Base-by-base conservation (phyloP, 2,888 invertebrate genomes). In the Onthophagus sagittarius region DNA sequence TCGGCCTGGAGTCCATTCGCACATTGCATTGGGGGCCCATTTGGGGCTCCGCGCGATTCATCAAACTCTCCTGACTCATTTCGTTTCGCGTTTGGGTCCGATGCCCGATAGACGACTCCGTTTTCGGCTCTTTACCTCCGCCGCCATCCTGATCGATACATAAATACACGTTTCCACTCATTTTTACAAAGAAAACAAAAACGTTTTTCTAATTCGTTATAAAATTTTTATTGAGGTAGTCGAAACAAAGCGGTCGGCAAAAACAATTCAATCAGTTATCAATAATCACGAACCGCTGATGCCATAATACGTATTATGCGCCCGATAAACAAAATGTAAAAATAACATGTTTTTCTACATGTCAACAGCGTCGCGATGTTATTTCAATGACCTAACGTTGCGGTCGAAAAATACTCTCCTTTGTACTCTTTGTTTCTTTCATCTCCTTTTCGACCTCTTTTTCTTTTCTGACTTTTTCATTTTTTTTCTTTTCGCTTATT, bases 1-100 rank as follows among this genome's bases (percentile, higher is more conserved):
- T 82, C 82, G 81, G 79, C 82, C 83, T 82, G 81, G 78, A 79
- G 65, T 53, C 39, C 70, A 11, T 75, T 72, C 73, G 74, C 23
- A 72, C 69, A 74, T 77, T 77, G 73, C 78, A 63, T 67, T 63
- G 78, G 75, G 77, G 80, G 79, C 80, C 79, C 78, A 72, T 72
- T 77, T 77, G 78, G 79, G 81, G 77, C 77, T 32, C 32, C 67
- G 32, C 32, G 32, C 70, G 70, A 70, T 62, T 70, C 53, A 70
- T 70, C 39, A 70, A 70, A 32, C 70, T 53, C 39, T 53, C 39
- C 39, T 63, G 71, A 63, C 71, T 71, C 62, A 63, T 63, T 62
- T 71, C 62, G 32, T 71, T 71, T 63, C 39, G 5, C 9, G 39
- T 53, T 53, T 11, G 39, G 39, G 39, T 53, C 39, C 39, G 39